Base-by-base conservation (phyloP, 2,797 vertebrate genomes). In the Clarias platycephalus region DNA sequence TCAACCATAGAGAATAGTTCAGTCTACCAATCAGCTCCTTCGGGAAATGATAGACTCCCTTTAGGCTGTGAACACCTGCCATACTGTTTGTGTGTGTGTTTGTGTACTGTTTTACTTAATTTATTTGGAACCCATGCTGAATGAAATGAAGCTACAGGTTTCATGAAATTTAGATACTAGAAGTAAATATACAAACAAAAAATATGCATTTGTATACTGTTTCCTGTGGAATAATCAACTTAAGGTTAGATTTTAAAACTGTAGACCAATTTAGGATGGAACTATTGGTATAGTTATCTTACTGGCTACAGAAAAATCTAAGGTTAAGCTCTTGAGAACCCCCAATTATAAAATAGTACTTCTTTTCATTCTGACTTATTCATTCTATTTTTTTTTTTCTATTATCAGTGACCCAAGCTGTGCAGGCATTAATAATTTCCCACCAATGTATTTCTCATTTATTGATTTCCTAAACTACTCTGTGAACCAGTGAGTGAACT, bases 11-110 rank as follows among this genome's bases (percentile, higher is more conserved):
- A 80, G 76, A 66, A 74, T 80, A 86, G 85, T 86, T 83, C 24
- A 74, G 67, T 37, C 85, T 57, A 67, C 20, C 49, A 83, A 34
- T 79, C 82, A 70, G 24, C 44, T 83, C 74, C 67, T 78, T 37
- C 72, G 81, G 74, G 72, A 72, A 80, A 66, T 60, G 31, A 22
- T 62, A 64, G 66, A 67, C n/a, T 83, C 68, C 62, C 68, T 68
- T 78, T 53, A 82, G 83, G 86, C 78, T n/a, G 64, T 28, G 44
- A 84, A 79, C 74, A 84, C 72, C 83, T 82, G 80, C 67, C 63
- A 64, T 40, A 71, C 22, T 18, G 22, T 60, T 16, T 24, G 58
- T 60, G 20, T 22, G 26, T 70, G 67, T 67, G 74, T 71, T 53
- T 70, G 63, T 71, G 80, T 84, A 49, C 57, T 83, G 60, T 55